A percentile compares a stretch with the other conserved stretches of the same genome.
Conservation (phyloP, 2,113 vertebrate genomes). For the Setophaga kirtlandii region DNA sequence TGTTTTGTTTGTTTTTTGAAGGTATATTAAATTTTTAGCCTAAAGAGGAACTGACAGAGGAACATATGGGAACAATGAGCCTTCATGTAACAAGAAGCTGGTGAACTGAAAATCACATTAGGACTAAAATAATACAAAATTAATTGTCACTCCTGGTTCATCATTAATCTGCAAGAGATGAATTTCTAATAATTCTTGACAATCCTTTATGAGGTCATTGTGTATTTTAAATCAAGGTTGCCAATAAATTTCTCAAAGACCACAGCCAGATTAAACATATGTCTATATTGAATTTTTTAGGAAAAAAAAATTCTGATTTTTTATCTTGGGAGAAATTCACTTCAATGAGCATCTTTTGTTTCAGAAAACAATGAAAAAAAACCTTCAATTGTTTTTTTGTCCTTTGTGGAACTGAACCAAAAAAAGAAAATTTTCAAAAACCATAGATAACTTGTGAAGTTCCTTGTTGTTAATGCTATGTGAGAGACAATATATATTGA, state of each 20-base stretch:
- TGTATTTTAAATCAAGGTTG: neutral
- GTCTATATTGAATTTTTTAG: neutral
- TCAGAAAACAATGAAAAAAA: neutral
- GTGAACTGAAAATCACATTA: neutral
- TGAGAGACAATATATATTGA: neutral
- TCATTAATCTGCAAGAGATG: neutral
- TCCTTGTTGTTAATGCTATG: neutral
- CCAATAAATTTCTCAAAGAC: neutral
- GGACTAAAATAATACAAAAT: neutral
- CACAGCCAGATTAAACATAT: neutral
- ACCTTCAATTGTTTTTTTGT: neutral
- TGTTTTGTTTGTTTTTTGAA: neutral
- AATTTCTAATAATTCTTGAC: neutral
- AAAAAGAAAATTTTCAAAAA: neutral
- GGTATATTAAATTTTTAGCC: neutral
- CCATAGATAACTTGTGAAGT: neutral
- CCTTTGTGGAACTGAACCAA: neutral
- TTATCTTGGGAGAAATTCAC: neutral
- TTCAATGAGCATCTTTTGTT: neutral
- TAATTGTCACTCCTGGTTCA: neutral
- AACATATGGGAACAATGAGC: neutral
- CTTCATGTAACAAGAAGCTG: neutral
- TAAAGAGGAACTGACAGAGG: neutral
- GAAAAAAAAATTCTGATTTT: neutral
- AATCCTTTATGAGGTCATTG: neutral